These are phyloP conservation scores for Gryon sp. DNA, from an alignment of 1,140 invertebrate species.

Conservation along the genomic window DNA sequence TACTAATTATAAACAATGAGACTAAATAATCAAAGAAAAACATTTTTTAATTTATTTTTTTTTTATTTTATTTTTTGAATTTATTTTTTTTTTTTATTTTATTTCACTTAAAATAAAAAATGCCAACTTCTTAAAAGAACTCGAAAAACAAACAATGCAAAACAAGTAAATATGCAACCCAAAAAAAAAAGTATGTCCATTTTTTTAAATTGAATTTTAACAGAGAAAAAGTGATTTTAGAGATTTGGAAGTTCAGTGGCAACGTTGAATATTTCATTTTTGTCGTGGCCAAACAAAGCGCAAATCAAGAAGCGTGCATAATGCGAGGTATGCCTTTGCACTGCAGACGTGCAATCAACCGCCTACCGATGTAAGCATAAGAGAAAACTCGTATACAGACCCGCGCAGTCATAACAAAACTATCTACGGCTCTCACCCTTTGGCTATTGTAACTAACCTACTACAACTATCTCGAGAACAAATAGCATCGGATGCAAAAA, in stretches of 20 bases:
- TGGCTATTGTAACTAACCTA: constrained; percentile 43
- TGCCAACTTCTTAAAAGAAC: no score
- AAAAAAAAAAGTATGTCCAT: no score
- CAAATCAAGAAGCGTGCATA: constrained; percentile 44
- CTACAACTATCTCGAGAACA: constrained; percentile 17
- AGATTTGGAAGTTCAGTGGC: not conserved
- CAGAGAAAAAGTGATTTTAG: no score
- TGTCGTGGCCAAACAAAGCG: constrained; percentile 7
- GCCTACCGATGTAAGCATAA: constrained; percentile 46
- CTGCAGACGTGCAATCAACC: constrained; percentile 38
- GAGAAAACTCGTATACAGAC: constrained; percentile 23
- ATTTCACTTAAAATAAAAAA: no score
- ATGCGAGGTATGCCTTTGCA: constrained; percentile 25
- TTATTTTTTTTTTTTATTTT: no score
- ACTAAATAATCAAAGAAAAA: no score
- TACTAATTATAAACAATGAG: no score
- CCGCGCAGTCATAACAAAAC: constrained; percentile 55
- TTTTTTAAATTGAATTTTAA: no score
- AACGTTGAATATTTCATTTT: constrained; percentile 23
- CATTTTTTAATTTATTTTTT: no score
- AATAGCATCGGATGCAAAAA: constrained; percentile 27
- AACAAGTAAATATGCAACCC: no score
- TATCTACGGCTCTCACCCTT: constrained; percentile 41
- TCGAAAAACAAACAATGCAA: no score
- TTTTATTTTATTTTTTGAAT: no score